Percentiles rank a stretch among this genome's conserved stretches.
These are phyloP conservation scores for Drosophila persimilis DNA, from an alignment of 1,140 invertebrate species.

Conservation along the genomic window DNA sequence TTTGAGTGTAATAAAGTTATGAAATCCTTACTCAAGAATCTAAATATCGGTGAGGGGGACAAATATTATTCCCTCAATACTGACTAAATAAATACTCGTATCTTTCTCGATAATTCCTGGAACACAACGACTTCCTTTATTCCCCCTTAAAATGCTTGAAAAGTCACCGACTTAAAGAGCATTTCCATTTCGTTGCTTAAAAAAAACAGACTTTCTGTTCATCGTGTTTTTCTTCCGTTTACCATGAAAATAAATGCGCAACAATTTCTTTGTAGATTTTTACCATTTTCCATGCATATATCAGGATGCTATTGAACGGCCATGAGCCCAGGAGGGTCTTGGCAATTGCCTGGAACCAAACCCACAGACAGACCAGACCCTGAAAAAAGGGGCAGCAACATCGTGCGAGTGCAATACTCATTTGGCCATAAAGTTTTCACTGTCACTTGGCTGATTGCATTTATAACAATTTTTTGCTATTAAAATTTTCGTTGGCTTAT, in stretches of 20 bases:
- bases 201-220: not conserved
- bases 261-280: slow-evolving; percentile 31
- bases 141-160: slow-evolving; percentile 9
- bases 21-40: too few species aligned
- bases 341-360: slow-evolving; percentile 33
- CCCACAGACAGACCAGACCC: too few species aligned
- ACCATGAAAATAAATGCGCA: slow-evolving; percentile 33
- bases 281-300: slow-evolving; percentile 33
- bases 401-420: slow-evolving; percentile 1
- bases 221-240: slow-evolving; percentile 23
- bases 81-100: too few species aligned
- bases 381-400: not conserved
- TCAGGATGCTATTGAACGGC: slow-evolving; percentile 26
- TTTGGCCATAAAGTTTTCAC: slow-evolving; percentile 51
- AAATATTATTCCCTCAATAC: too few species aligned
- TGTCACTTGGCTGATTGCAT: slow-evolving; percentile 68
- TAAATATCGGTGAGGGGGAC: too few species aligned
- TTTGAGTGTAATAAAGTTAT: too few species aligned
- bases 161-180: not conserved
- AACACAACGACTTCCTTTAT: too few species aligned
- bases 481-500: slow-evolving; percentile 63
- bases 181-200: slow-evolving; percentile 3
- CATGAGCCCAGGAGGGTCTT: slow-evolving; percentile 21
- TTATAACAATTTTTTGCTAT: slow-evolving; percentile 54
- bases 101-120: too few species aligned